These are phyloP conservation scores for Gymnoscelis rufifasciata DNA, from an alignment of 2,888 invertebrate species.

Conservation along the genomic window DNA sequence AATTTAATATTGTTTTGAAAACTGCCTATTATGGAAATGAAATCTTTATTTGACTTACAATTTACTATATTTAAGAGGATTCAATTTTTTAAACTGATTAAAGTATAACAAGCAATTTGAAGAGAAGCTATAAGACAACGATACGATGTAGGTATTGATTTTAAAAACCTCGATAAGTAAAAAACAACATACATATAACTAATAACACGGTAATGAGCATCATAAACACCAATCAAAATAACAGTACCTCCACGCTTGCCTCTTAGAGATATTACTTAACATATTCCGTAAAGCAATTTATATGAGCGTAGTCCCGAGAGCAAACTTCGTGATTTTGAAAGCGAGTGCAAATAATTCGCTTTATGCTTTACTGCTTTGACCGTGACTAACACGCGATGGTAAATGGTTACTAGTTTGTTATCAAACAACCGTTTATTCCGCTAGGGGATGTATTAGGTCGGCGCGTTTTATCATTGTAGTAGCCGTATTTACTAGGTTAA, in stretches of 20 bases:
- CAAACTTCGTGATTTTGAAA: conserved; percentile 68
- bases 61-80: no score
- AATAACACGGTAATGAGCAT: no score
- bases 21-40: no score
- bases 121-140: no score
- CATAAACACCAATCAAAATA: no score
- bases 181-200: no score
- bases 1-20: conserved; percentile 6
- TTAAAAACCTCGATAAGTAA: no score
- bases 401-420: conserved; percentile 23
- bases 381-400: conserved; percentile 27
- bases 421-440: conserved; percentile 12
- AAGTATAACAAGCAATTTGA: no score
- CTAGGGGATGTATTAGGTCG: conserved; percentile 9
- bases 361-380: conserved; percentile 31
- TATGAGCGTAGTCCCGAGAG: conserved; percentile 55
- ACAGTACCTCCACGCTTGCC: conserved; percentile 20
- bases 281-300: conserved; percentile 34
- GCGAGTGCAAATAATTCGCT: conserved; percentile 49
- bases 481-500: neutral
- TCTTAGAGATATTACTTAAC: conserved; percentile 28
- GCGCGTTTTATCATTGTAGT: neutral
- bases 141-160: no score
- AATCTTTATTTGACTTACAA: neutral
- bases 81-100: no score